These are phyloP conservation scores for Mareca penelope DNA, from an alignment of 2,797 vertebrate species.

Conservation along the genomic window DNA sequence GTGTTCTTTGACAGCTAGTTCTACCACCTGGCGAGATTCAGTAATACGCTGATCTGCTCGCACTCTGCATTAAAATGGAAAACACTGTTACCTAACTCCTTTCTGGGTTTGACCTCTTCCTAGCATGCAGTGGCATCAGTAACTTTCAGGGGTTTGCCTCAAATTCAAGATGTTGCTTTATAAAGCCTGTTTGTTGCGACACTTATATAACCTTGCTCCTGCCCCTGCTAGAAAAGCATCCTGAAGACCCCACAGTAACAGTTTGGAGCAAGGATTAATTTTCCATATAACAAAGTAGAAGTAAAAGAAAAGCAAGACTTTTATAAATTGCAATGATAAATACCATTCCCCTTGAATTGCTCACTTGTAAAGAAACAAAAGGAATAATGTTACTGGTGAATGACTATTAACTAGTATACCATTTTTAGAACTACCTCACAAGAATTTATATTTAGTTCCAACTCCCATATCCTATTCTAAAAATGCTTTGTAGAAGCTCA, in stretches of 20 bases:
- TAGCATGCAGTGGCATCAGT: neutral
- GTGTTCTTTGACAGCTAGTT: slow-evolving; percentile 96
- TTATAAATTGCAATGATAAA: slow-evolving; percentile 20
- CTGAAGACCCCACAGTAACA: slow-evolving; percentile 13
- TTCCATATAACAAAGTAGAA: neutral
- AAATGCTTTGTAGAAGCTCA: slow-evolving; percentile 24
- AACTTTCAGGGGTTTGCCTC: slow-evolving; percentile 27
- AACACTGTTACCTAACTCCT: slow-evolving; percentile 30
- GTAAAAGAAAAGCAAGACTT: slow-evolving; percentile 13
- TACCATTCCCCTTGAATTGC: neutral
- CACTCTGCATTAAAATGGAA: slow-evolving; percentile 78
- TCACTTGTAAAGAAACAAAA: slow-evolving; percentile 33
- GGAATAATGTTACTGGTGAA: slow-evolving; percentile 41
- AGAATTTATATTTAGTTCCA: slow-evolving; percentile 57
- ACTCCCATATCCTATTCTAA: slow-evolving; percentile 34
- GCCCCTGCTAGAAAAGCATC: neutral
- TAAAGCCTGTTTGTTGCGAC: slow-evolving; percentile 24
- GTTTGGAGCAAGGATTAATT: neutral
- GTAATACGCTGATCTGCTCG: slow-evolving; percentile 94
- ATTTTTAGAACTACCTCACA: slow-evolving; percentile 58
- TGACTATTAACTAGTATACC: slow-evolving; percentile 57
- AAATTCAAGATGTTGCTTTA: slow-evolving; percentile 38
- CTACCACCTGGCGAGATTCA: slow-evolving; percentile 95
- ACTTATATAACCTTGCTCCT: slow-evolving; percentile 25
- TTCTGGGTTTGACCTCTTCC: slow-evolving; percentile 29